Conservation (phyloP, 2,888 invertebrate species). For the Neocrepidodera transversa region DNA sequence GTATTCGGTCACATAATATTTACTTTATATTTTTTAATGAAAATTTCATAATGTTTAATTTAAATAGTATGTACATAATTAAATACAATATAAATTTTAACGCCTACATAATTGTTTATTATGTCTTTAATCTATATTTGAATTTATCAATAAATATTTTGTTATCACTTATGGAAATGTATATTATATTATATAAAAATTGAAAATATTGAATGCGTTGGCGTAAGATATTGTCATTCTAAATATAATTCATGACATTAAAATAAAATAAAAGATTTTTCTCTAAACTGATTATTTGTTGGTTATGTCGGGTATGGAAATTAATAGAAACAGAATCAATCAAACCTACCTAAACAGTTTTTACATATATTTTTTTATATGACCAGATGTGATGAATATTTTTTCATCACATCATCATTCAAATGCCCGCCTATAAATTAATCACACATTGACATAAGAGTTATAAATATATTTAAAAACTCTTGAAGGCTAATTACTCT, state of each 20-base stretch:
- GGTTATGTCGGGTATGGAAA: too few relatives aligned
- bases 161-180: not conserved
- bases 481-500: not conserved
- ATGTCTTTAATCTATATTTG: not conserved
- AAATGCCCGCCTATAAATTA: not conserved
- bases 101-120: slow-evolving; percentile 18
- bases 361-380: not conserved
- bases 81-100: slow-evolving; percentile 14
- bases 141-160: not conserved
- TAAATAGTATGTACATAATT: too few relatives aligned
- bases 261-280: too few relatives aligned
- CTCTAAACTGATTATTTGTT: too few relatives aligned
- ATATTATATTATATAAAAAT: not conserved
- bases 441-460: slow-evolving; percentile 7
- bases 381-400: not conserved
- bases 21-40: too few relatives aligned
- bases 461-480: slow-evolving; percentile 12
- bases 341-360: too few relatives aligned
- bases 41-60: too few relatives aligned
- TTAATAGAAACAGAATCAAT: too few relatives aligned
- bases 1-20: not conserved
- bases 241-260: too few relatives aligned
- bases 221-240: too few relatives aligned
- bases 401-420: not conserved
- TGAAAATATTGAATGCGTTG: too few relatives aligned